Evolutionary conservation across 2,888 invertebrate genomes (phyloP), one percentile per base, ranked within the genome.

Genomic region (Congeria kusceri): DNA sequence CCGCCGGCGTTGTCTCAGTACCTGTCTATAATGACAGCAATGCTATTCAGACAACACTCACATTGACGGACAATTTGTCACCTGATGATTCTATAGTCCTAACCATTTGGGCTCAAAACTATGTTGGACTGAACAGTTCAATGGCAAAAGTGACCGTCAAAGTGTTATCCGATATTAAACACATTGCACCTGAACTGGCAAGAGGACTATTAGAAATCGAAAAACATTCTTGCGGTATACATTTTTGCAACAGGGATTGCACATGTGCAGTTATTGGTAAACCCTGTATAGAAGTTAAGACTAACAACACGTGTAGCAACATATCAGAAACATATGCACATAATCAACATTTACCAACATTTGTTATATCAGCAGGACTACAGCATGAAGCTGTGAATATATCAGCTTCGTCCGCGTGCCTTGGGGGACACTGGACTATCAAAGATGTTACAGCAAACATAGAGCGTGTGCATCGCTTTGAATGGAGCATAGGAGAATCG

Each of bases 231-330:
- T 86, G 86, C 69, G 68, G 59, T 13, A 27, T 59, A 5, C 77
- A 84, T n/a, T 83, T 64, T 32, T 86, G 86, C 56, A 83, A 79
- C 47, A 79, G 81, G 11, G 83, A 85, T 25, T 85, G 85, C 59
- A 86, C 86, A 2, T 86, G 86, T 23, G 81, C 84, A 11, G 74
- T 81, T 2, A 20, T 86, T 23, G 86, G 86, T 27, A 49, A 76
- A 27, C 71, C 70, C 23, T 88, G 88, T 58, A 46, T 44, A 15
- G 28, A 65, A 0, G 58, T 63, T 27, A n/a, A 61, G 9, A 27
- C 49, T 1, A 69, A 49, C 23, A 15, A 9, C 4, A 53, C 56
- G 7, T 70, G 70, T 25, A 57, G 7, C 20, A 28, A 59, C 0
- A 28, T 69, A 20, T 18, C 46, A 28, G 3, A 2, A 7, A 23